A percentile compares a stretch with the other conserved stretches of the same genome.
Conservation (phyloP, 2,888 invertebrate genomes). For the Junonia oenone region DNA sequence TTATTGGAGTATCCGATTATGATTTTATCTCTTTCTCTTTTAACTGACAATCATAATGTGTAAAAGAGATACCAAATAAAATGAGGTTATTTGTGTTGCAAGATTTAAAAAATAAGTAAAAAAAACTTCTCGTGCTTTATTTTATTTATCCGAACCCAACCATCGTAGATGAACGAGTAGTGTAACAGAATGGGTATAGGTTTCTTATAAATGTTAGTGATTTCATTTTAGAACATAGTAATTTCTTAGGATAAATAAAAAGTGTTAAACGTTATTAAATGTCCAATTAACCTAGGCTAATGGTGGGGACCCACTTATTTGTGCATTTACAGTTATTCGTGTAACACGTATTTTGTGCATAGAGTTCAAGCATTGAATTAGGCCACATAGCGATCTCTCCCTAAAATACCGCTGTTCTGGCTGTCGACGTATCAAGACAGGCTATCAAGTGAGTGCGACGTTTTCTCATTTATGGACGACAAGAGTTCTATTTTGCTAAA, state of each 20-base stretch:
- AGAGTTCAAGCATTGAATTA: conserved; percentile 79
- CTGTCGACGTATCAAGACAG: conserved; percentile 77
- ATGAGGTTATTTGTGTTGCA: conserved; percentile 22
- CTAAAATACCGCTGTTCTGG: conserved; percentile 81
- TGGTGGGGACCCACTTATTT: conserved; percentile 55
- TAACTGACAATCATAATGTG: neutral
- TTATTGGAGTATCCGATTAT: neutral
- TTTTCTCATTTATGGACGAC: conserved; percentile 37
- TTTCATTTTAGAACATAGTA: conserved; percentile 41
- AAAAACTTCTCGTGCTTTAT: conserved; percentile 23
- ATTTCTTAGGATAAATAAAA: conserved; percentile 34
- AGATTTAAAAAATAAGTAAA: conserved; percentile 24
- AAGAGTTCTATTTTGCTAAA: conserved; percentile 31
- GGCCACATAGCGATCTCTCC: conserved; percentile 82
- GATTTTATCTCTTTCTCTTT: conserved; percentile 3
- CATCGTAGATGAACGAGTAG: conserved; percentile 33
- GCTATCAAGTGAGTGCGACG: conserved; percentile 61
- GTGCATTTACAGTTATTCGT: conserved; percentile 78
- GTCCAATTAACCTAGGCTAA: conserved; percentile 36
- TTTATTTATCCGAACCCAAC: conserved; percentile 27
- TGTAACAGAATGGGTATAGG: conserved; percentile 65
- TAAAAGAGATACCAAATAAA: conserved; percentile 8
- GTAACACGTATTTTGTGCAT: conserved; percentile 80
- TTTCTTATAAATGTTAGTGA: conserved; percentile 54
- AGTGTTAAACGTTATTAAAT: conserved; percentile 36